A percentile compares a stretch with the other conserved stretches of the same genome.
Conservation (phyloP, 2,797 vertebrate genomes). For the Scleropages formosus region DNA sequence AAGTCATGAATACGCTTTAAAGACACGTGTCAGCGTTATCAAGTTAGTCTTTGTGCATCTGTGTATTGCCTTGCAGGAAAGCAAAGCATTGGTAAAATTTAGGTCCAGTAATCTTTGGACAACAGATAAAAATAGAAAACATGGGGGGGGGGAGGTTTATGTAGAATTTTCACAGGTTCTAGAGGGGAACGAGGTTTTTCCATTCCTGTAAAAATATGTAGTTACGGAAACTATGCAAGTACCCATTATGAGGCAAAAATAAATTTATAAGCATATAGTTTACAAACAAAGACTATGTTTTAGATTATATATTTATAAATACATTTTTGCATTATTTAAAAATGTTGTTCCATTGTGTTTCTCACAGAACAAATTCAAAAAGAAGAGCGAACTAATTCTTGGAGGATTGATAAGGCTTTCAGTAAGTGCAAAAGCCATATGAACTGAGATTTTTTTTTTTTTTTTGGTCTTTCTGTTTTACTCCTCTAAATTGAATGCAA, state of each 20-base stretch:
- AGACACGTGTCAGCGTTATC: not conserved
- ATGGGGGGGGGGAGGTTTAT: no score
- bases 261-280: no score
- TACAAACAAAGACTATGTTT: no score
- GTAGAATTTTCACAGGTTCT: no score
- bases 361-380: conserved; percentile 96
- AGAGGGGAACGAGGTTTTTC: no score
- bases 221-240: no score
- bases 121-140: no score
- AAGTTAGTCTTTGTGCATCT: not conserved
- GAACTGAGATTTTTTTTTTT: not conserved
- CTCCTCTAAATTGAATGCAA: not conserved
- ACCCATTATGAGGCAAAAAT: no score
- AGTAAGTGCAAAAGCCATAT: conserved; percentile 69
- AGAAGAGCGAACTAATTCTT: conserved; percentile 86
- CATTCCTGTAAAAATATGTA: no score
- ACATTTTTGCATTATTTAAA: not conserved
- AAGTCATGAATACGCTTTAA: not conserved
- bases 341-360: not conserved
- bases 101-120: no score
- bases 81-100: not conserved
- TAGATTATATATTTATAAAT: not conserved
- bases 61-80: not conserved
- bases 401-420: conserved; percentile 98
- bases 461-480: not conserved